Base-by-base conservation (phyloP, 2,797 vertebrate genomes). In the Apogon talboti region DNA sequence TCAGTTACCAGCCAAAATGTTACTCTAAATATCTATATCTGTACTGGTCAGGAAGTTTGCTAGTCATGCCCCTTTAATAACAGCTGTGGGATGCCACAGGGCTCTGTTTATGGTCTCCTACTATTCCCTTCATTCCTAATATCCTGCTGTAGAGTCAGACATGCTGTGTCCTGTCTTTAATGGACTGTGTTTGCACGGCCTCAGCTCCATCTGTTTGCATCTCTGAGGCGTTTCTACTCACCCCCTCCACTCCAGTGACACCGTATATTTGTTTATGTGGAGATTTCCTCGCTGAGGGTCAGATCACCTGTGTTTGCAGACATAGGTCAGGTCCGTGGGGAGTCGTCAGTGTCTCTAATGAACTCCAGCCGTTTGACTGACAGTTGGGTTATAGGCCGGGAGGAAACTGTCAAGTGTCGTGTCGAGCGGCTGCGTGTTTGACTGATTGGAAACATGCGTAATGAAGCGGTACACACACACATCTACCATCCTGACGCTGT, bases 361-460 rank as follows among this genome's bases (percentile, higher is more conserved):
- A 90, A 90, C 88, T 88, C 79, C 76, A 78, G 72, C 73, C 51
- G 71, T 46, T 85, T 90, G 89, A 92, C 75, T 87, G 90, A 89
- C 89, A 84, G 87, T 53, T 40, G 68, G 81, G 84, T 82, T 86
- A 76, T 45, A 71, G 81, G 81, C 74, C 76, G 48, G 69, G 74
- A 74, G 79, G 74, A 66, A 83, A 71, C 83, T n/a, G n/a, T n/a
- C n/a, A n/a, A n/a, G n/a, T n/a, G n/a, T n/a, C 45, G 55, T 71
- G 77, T 56, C 47, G 18, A 72, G 80, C 66, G 42, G 79, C 81
- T 52, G 53, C 19, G 68, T 45, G 53, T 77, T 84, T 78, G 85
- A 87, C 86, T 90, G 83, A 92, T 91, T 89, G 87, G 86, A 87
- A 80, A 72, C 78, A 60, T 47, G 78, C 80, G 79, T 90, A 91